Evolutionary conservation across 2,113 vertebrate genomes (phyloP), one percentile per base, ranked within the genome.

Genomic region (Canis aureus): DNA sequence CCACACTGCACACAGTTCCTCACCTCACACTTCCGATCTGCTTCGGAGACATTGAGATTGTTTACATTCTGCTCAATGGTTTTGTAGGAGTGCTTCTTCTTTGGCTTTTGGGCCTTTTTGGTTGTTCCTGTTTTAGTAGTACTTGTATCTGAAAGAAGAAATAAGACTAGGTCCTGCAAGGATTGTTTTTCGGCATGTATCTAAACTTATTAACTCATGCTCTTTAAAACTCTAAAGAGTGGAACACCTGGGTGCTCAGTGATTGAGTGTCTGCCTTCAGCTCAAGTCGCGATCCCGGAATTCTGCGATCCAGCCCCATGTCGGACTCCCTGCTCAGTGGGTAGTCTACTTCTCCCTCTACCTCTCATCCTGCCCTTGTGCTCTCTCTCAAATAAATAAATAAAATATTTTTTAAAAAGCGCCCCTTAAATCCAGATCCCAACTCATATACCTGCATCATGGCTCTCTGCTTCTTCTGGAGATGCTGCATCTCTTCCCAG

Each of bases 51-150:
- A 0, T 99, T 99, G 98, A 99, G 99, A 98, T 99, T 99, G 92
- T 98, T 99, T 93, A 99, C 62, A 94, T 99, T 99, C 95, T 99
- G 98, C 98, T 99, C 99, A 0, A 99, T 99, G 0, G 99, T 99
- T 98, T 99, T 99, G 93, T 96, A 29, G 0, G 98, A 90, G 76
- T 99, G 98, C 97, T 99, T 99, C 97, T 99, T 99, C 97, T 98
- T 99, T 81, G 98, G 95, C 59, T 98, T 99, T 4, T 98, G 94
- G 32, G 86, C 91, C 91, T 98, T 99, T 97, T 98, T 99, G 57
- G 92, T 53, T 13, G 73, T 95, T 38, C 97, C 97, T 23, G 89
- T 96, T 35, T 98, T 98, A 0, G 71, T 8, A 38, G 49, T 55
- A 85, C 32, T 86, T 86, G 60, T 96, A 59, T 94, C 98, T 99